These are phyloP conservation scores for Paraplagusia blochii DNA, from an alignment of 2,113 vertebrate genomes.

Conservation along the genomic window DNA sequence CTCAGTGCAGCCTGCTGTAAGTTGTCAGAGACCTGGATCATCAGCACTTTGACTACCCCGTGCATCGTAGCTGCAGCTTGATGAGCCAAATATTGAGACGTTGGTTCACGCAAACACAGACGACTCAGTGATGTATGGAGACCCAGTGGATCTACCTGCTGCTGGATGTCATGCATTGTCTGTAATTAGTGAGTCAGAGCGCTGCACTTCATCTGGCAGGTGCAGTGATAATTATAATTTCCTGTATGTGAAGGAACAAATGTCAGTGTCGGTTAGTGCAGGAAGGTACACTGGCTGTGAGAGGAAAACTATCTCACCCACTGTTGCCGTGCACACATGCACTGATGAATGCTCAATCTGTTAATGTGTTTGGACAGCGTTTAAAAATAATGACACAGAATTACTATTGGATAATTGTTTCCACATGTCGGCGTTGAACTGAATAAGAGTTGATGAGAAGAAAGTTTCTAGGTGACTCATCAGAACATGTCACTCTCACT, in stretches of 20 bases:
- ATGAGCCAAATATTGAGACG: conserved; percentile 14
- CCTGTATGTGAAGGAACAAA: conserved; percentile 14
- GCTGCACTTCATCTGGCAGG: conserved; percentile 34
- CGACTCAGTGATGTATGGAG: conserved; percentile 14
- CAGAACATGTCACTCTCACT: no score
- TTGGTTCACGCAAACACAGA: conserved; percentile 13
- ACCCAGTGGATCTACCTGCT: conserved; percentile 6
- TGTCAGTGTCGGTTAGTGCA: conserved; percentile 43
- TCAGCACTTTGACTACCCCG: conserved; percentile 15
- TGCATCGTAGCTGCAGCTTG: conserved; percentile 1
- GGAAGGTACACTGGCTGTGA: conserved; percentile 9
- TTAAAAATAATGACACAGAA: no score
- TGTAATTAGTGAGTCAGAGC: conserved; percentile 35
- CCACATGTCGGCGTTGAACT: no score
- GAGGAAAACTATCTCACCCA: conserved; percentile 6
- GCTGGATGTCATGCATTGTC: conserved; percentile 33
- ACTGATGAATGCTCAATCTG: no score
- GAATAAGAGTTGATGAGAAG: no score
- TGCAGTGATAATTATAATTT: conserved; percentile 45
- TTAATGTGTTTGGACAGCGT: no score
- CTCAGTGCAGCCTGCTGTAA: no score
- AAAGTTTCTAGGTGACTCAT: no score
- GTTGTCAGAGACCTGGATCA: conserved; percentile 10
- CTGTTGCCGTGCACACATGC: neutral
- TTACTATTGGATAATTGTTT: no score